These are phyloP conservation scores for Onychostruthus taczanowskii DNA, from an alignment of 2,113 vertebrate species.

Conservation along the genomic window DNA sequence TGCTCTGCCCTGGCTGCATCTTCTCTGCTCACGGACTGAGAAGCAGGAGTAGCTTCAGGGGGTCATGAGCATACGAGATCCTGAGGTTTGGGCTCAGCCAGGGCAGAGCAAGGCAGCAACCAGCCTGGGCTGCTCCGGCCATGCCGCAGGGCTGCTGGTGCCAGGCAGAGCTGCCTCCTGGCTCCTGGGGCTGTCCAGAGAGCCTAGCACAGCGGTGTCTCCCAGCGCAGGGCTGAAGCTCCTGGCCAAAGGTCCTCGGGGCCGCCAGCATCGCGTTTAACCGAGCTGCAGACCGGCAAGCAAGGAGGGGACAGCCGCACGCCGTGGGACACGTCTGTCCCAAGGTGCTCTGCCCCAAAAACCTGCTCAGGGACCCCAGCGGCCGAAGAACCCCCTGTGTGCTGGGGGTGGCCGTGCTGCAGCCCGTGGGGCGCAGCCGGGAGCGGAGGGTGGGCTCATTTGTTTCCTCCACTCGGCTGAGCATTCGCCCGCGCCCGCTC, in stretches of 20 bases:
- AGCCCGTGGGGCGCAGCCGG: not conserved
- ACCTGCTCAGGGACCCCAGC: not conserved
- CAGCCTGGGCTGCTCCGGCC: not conserved
- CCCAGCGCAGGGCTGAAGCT: not conserved
- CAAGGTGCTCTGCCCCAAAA: fast-evolving
- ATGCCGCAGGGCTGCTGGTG: fast-evolving
- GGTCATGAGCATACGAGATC: not conserved
- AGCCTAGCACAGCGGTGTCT: not conserved
- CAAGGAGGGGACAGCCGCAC: fast-evolving
- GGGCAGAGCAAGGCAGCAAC: not conserved
- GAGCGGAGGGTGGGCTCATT: not conserved
- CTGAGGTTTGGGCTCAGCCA: not conserved
- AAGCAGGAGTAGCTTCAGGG: not conserved
- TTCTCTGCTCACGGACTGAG: not conserved
- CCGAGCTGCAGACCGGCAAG: fast-evolving
- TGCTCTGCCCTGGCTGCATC: fast-evolving
- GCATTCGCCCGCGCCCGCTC: not conserved
- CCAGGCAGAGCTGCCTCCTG: not conserved
- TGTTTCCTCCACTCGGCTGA: conserved; percentile 40
- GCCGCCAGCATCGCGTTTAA: not conserved
- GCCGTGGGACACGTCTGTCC: fast-evolving
- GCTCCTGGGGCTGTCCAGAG: fast-evolving
- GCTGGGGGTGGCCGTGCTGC: not conserved
- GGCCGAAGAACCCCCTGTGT: fast-evolving
- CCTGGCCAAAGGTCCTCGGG: not conserved